Evolutionary conservation across 2,113 vertebrate species (phyloP).

Genomic region (Cyprinus carpio): DNA sequence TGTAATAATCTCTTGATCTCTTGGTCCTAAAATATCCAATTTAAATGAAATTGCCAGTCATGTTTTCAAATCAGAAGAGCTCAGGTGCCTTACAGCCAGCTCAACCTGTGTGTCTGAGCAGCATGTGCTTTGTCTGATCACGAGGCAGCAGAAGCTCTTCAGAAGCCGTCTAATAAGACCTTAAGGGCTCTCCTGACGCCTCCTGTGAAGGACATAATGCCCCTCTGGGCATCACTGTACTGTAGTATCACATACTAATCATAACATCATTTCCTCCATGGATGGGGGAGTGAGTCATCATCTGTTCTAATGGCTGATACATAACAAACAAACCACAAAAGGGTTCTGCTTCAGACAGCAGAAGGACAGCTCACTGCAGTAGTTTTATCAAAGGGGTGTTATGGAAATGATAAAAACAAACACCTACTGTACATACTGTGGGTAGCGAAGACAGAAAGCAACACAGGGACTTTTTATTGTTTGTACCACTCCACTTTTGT

Average conservation of each 20-base stretch:
- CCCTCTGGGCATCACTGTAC: conserved; percentile 40
- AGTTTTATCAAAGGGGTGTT: neutral
- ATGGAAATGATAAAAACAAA: neutral
- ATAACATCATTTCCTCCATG: conserved; percentile 21
- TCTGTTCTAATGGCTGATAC: conserved; percentile 30
- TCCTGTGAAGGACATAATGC: conserved; percentile 52
- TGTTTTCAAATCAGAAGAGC: neutral
- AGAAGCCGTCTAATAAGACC: conserved; percentile 52
- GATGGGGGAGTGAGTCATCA: conserved; percentile 40
- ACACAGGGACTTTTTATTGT: neutral
- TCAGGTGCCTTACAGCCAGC: conserved; percentile 24
- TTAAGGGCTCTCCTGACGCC: conserved; percentile 50
- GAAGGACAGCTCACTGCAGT: neutral
- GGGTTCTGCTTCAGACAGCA: neutral
- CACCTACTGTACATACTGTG: neutral
- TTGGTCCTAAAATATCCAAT: neutral
- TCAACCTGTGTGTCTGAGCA: neutral
- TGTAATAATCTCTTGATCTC: neutral
- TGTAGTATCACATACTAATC: conserved; percentile 54
- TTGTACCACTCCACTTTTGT: neutral
- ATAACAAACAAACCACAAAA: conserved; percentile 3
- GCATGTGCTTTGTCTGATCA: conserved; percentile 30
- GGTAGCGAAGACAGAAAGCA: neutral
- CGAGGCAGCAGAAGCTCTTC: conserved; percentile 40
- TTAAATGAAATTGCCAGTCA: conserved; percentile 25